These are phyloP conservation scores for Rhagoletis zephyria DNA, from an alignment of 1,140 invertebrate species.

Conservation along the genomic window DNA sequence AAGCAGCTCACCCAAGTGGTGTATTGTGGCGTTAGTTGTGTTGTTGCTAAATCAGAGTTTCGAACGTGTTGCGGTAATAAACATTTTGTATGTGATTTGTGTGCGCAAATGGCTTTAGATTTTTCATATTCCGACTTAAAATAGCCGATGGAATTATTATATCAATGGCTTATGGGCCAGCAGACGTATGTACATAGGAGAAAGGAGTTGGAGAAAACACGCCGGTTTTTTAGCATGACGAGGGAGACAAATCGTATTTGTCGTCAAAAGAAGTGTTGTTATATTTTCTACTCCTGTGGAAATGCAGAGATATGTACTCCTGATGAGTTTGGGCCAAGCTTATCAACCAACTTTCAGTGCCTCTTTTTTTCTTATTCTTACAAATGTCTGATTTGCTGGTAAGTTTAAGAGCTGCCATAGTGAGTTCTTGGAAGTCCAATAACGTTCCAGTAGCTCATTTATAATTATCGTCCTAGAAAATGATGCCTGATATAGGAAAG, in stretches of 20 bases:
- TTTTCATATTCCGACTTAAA: conserved; percentile 43
- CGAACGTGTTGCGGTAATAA: conserved; percentile 1
- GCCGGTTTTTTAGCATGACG: background rate
- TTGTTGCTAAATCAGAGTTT: background rate
- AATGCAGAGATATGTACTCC: too few relatives aligned
- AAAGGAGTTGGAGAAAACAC: background rate
- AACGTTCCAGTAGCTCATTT: too few relatives aligned
- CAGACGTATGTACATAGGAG: background rate
- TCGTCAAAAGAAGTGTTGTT: background rate
- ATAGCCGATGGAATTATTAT: conserved; percentile 49
- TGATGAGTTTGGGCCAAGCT: too few relatives aligned
- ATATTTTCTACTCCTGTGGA: background rate
- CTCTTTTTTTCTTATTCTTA: too few relatives aligned
- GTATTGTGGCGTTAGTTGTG: background rate
- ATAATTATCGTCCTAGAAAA: too few relatives aligned
- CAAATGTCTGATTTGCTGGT: too few relatives aligned
- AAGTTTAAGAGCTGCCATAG: too few relatives aligned
- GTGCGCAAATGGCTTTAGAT: conserved; percentile 49
- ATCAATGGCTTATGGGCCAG: conserved; percentile 4
- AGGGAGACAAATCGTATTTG: conserved; percentile 32
- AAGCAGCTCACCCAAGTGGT: conserved; percentile 23
- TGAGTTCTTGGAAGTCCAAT: too few relatives aligned
- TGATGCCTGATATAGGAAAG: too few relatives aligned
- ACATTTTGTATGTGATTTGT: conserved; percentile 47
- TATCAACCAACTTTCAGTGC: too few relatives aligned